These are phyloP conservation scores for Mus pahari DNA, from an alignment of 2,113 vertebrate species.

Conservation along the genomic window DNA sequence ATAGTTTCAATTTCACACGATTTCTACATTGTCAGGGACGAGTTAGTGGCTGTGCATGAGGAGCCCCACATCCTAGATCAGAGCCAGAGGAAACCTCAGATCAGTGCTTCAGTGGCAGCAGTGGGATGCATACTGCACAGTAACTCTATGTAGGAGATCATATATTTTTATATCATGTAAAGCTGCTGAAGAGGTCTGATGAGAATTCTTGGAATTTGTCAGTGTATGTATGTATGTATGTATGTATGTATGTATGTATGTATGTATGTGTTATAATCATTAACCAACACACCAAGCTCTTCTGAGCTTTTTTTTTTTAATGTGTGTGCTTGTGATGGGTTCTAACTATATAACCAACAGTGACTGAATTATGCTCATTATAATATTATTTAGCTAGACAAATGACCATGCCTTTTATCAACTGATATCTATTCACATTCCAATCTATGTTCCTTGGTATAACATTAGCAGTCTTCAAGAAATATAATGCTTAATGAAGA, in stretches of 20 bases:
- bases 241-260: not conserved
- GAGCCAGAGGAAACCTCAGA: conserved; percentile 42
- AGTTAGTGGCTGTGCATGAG: conserved; percentile 32
- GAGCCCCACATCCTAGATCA: not conserved
- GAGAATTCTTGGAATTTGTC: not conserved
- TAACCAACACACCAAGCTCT: not conserved
- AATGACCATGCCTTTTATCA: not conserved
- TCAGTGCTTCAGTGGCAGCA: not conserved
- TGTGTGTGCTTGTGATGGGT: too few species aligned
- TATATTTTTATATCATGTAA: not conserved
- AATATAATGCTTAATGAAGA: not conserved
- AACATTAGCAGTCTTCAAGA: not conserved
- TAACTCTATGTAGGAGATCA: not conserved
- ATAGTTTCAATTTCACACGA: conserved; percentile 67
- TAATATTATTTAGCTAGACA: not conserved
- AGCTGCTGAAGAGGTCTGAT: not conserved
- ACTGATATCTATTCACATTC: not conserved
- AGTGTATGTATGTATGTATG: not conserved
- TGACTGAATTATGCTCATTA: not conserved
- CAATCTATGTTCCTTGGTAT: not conserved
- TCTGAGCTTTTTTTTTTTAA: too few species aligned
- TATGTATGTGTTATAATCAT: not conserved
- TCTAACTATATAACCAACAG: not conserved
- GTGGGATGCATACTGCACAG: not conserved
- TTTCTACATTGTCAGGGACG: conserved; percentile 65